These are phyloP conservation scores for Margarornis squamiger DNA, from an alignment of 2,797 vertebrate genomes.

Conservation along the genomic window DNA sequence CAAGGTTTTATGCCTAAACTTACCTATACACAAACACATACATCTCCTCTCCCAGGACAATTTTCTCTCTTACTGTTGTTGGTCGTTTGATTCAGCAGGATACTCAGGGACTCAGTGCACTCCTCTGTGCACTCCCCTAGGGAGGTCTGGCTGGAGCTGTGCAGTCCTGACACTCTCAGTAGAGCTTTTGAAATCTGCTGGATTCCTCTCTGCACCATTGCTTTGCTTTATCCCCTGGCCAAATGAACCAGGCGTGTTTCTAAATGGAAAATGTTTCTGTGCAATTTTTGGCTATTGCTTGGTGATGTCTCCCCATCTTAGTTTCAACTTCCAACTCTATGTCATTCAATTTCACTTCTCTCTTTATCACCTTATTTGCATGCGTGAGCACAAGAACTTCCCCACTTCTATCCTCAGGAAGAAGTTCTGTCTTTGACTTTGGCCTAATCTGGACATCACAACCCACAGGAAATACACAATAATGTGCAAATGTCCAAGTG, in stretches of 20 bases:
- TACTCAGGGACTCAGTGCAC: background rate
- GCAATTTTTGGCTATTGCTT: background rate
- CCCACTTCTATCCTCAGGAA: background rate
- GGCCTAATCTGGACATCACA: background rate
- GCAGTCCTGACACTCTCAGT: background rate
- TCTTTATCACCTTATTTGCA: background rate
- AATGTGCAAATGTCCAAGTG: background rate
- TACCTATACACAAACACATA: too few species aligned
- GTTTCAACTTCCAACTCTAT: background rate
- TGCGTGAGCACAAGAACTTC: accelerated
- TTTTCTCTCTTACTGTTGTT: background rate
- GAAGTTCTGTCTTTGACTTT: background rate
- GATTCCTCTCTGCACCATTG: background rate
- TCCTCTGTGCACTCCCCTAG: background rate
- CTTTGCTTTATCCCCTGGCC: background rate
- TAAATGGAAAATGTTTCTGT: background rate
- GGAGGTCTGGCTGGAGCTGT: background rate
- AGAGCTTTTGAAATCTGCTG: background rate
- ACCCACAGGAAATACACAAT: background rate
- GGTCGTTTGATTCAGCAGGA: background rate
- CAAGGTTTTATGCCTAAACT: background rate
- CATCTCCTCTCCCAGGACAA: background rate
- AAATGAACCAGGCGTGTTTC: background rate
- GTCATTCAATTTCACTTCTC: background rate
- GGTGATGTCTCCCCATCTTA: background rate